Evolutionary conservation across 2,888 invertebrate genomes (phyloP).

Genomic region (Apeira syringaria): DNA sequence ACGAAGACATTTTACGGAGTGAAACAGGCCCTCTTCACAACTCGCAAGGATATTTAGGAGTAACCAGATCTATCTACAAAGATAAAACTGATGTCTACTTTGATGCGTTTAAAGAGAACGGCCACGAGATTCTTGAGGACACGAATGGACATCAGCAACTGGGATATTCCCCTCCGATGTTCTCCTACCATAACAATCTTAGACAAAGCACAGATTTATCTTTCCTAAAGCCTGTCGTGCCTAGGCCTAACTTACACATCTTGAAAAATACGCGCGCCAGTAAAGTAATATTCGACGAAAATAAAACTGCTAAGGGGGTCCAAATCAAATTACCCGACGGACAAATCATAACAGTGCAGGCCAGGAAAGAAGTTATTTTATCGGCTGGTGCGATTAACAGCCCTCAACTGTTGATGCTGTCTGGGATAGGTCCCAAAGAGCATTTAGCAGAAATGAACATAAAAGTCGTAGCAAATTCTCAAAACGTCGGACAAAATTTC

Average conservation of each 20-base stretch:
- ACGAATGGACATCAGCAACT: slow-evolving; percentile 43
- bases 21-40: slow-evolving; percentile 52
- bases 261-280: slow-evolving; percentile 46
- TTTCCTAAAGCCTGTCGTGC: slow-evolving; percentile 41
- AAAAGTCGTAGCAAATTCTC: slow-evolving; percentile 41
- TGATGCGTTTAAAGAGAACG: slow-evolving; percentile 46
- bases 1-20: slow-evolving; percentile 37
- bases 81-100: slow-evolving; percentile 56
- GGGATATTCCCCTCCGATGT: slow-evolving; percentile 43
- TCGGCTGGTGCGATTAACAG: slow-evolving; percentile 56
- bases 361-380: slow-evolving; percentile 51
- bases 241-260: slow-evolving; percentile 45
- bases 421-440: slow-evolving; percentile 54
- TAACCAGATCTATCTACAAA: slow-evolving; percentile 51
- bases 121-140: slow-evolving; percentile 42
- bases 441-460: slow-evolving; percentile 48
- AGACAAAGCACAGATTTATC: slow-evolving; percentile 47
- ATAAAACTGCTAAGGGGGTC: slow-evolving; percentile 44
- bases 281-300: slow-evolving; percentile 43
- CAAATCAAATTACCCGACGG: slow-evolving; percentile 40
- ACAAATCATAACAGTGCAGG: slow-evolving; percentile 33
- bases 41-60: slow-evolving; percentile 42
- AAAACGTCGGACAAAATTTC: slow-evolving; percentile 52
- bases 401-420: slow-evolving; percentile 60
- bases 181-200: slow-evolving; percentile 38